Conservation (phyloP, 2,113 vertebrate species). For the Phylloscopus trochiloides region DNA sequence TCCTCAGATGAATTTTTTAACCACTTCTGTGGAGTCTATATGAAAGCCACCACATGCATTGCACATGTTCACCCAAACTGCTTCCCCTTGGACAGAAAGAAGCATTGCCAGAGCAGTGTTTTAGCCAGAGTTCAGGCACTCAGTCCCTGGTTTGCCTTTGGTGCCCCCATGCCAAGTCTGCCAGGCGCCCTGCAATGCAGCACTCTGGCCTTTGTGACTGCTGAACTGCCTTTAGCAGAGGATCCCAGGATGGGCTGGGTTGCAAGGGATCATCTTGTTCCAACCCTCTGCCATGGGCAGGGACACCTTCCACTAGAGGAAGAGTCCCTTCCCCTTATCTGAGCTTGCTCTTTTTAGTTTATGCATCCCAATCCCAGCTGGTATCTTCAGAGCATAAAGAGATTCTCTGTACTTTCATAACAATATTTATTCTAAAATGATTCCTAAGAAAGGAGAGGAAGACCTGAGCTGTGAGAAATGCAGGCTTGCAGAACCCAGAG, state of each 20-base stretch:
- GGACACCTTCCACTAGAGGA: neutral
- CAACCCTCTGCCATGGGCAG: neutral
- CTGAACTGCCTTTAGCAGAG: neutral
- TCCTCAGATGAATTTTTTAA: neutral
- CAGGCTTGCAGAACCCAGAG: neutral
- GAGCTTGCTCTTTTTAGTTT: neutral
- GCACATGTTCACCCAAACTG: accelerated
- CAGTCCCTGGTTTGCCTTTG: accelerated
- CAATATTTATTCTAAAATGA: neutral
- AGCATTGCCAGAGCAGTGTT: neutral
- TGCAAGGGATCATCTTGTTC: neutral
- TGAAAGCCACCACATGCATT: accelerated
- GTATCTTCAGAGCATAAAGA: accelerated
- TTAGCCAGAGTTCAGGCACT: neutral
- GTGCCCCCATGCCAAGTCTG: accelerated
- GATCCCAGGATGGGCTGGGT: neutral
- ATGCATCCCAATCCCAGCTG: neutral
- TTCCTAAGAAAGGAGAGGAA: neutral
- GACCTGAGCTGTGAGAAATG: neutral
- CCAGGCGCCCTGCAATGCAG: accelerated
- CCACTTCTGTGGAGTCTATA: neutral
- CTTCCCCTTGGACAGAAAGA: accelerated
- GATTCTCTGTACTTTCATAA: neutral
- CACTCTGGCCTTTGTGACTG: neutral
- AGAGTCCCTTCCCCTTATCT: neutral